A percentile compares a stretch with the other conserved stretches of the same genome.
phyloP scores from a whole-genome alignment of 2,888 invertebrate genomes.

The Camponotus fellah region DNA sequence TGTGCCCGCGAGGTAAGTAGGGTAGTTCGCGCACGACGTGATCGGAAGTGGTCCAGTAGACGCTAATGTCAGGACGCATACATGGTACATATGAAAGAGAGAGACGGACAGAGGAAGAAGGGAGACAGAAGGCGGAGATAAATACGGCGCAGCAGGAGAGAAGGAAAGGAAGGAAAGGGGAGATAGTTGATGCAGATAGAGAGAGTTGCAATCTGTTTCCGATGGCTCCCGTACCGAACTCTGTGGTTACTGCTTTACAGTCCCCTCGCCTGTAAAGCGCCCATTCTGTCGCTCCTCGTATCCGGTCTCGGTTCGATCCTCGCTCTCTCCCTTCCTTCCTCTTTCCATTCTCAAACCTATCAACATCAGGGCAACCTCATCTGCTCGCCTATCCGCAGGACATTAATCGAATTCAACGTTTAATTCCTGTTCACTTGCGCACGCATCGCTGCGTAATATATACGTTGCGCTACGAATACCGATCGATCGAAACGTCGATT shows the following conservation, averaged over 20 bases:
- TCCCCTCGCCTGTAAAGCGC: conserved; percentile 76
- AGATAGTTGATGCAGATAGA: conserved; percentile 67
- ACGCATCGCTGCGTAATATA: conserved; percentile 62
- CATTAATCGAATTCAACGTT: conserved; percentile 83
- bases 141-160: conserved; percentile 31
- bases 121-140: conserved; percentile 26
- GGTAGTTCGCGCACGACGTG: conserved; percentile 68
- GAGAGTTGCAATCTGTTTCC: conserved; percentile 83
- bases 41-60: conserved; percentile 74
- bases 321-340: conserved; percentile 54
- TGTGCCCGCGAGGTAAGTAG: conserved; percentile 80
- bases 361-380: conserved; percentile 83
- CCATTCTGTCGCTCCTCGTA: conserved; percentile 56
- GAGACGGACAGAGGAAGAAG: conserved; percentile 20
- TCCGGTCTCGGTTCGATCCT: conserved; percentile 19
- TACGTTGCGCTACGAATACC: neutral
- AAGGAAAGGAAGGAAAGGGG: conserved; percentile 21
- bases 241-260: conserved; percentile 83
- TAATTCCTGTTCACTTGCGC: conserved; percentile 75
- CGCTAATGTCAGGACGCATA: conserved; percentile 76
- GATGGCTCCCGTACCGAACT: conserved; percentile 78
- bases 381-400: conserved; percentile 81
- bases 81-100: conserved; percentile 57
- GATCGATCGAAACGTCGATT: neutral
- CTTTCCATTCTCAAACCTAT: conserved; percentile 78